Percentiles rank a stretch among this genome's conserved stretches.
These are phyloP conservation scores for Xiphydria camelus DNA, from an alignment of 2,888 invertebrate genomes.

Conservation along the genomic window DNA sequence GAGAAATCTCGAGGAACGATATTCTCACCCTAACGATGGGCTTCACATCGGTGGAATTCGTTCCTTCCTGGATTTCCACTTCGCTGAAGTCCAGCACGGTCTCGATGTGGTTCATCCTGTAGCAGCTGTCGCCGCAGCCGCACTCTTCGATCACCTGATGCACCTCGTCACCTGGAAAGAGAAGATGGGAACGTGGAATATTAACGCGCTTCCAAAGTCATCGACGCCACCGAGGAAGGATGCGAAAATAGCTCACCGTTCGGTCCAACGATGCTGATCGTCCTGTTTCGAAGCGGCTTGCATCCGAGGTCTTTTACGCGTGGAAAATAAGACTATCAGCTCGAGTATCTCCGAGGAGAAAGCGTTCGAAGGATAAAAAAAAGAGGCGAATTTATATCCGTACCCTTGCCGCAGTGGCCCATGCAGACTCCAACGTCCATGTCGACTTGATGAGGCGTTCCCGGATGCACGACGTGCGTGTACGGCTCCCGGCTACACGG, in stretches of 20 bases:
- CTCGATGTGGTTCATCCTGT: conserved; percentile 55
- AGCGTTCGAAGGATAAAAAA: conserved; percentile 1
- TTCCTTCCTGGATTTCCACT: conserved; percentile 45
- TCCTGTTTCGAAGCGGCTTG: conserved; percentile 51
- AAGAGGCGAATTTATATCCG: neutral
- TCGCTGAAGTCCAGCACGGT: conserved; percentile 58
- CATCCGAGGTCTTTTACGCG: conserved; percentile 43
- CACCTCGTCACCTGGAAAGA: conserved; percentile 43
- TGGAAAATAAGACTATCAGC: conserved; percentile 6
- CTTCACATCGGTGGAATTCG: conserved; percentile 45
- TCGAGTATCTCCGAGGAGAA: too few species aligned
- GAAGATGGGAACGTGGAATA: neutral
- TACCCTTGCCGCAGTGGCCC: conserved; percentile 53
- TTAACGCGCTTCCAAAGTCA: too few species aligned
- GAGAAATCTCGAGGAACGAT: too few species aligned
- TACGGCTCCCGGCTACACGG: conserved; percentile 50
- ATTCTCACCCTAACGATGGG: conserved; percentile 45
- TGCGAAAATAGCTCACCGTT: conserved; percentile 43
- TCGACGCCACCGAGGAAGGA: neutral
- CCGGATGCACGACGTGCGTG: conserved; percentile 49
- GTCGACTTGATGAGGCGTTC: conserved; percentile 54
- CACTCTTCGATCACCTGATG: conserved; percentile 57
- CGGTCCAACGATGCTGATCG: conserved; percentile 53
- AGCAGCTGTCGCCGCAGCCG: conserved; percentile 55
- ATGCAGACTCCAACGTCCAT: conserved; percentile 55